These are phyloP conservation scores for Drosophila nannoptera DNA, from an alignment of 1,140 invertebrate species.

Conservation along the genomic window DNA sequence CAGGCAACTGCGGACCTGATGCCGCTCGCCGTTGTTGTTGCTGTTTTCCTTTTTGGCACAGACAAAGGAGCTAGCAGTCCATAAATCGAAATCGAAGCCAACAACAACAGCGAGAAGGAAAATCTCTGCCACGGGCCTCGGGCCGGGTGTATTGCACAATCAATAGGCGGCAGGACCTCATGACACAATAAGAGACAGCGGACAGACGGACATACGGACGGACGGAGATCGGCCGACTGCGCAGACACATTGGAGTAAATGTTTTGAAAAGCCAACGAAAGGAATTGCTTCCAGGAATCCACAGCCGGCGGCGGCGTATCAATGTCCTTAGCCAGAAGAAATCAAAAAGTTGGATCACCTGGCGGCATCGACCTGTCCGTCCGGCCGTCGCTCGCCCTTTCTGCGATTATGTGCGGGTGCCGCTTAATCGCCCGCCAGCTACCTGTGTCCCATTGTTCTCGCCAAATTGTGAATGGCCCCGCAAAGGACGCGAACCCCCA, in stretches of 20 bases:
- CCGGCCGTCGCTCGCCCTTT: conserved; percentile 23
- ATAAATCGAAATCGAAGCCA: conserved; percentile 44
- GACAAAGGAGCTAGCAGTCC: conserved; percentile 42
- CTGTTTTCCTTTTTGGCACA: conserved; percentile 28
- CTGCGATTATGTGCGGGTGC: conserved; percentile 70
- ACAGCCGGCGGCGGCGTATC: conserved; percentile 52
- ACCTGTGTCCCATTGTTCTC: conserved; percentile 66
- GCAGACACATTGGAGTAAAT: conserved; percentile 74
- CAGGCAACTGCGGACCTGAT: conserved; percentile 35
- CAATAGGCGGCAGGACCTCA: conserved; percentile 60
- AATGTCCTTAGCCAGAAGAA: conserved; percentile 76
- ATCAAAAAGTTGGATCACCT: conserved; percentile 79
- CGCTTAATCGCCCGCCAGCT: conserved; percentile 43
- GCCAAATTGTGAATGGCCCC: conserved; percentile 67
- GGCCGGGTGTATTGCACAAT: conserved; percentile 73
- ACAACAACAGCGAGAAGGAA: conserved; percentile 38
- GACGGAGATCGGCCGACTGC: conserved; percentile 8
- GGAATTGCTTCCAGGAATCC: conserved; percentile 78
- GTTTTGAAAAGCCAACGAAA: conserved; percentile 79
- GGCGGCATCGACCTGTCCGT: conserved; percentile 55
- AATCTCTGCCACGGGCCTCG: conserved; percentile 78
- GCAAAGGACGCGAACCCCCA: conserved; percentile 35
- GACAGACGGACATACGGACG: conserved; percentile 11
- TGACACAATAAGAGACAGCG: conserved; percentile 41
- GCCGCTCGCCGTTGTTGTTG: conserved; percentile 38